Base-by-base conservation (phyloP, 1,140 invertebrate species). In the Paraescarpia echinospica region DNA sequence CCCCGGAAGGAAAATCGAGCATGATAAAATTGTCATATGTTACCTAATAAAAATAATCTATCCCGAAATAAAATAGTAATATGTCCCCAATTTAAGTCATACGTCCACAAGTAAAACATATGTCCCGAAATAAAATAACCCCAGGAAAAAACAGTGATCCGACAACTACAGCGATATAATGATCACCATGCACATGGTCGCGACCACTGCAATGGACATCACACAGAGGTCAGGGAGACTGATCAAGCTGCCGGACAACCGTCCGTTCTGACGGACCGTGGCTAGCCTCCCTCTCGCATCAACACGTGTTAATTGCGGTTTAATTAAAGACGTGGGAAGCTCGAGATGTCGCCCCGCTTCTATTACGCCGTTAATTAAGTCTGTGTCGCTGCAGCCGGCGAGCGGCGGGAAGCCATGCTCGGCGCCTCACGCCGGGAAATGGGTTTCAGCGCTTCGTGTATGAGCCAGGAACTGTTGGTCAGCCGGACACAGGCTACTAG, bases 271-370 rank as follows among this genome's bases (percentile, higher is more conserved):
- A 48, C 48, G 18, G 48, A 51, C 48, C 48, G 8, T 18, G 9
- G 22, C 59, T 77, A 77, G 59, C 27, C 12, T 77, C 59, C 59
- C 2, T 6, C 59, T 27, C 59, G 27, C 27, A 27, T 77, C 59
- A 77, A 77, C 59, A 77, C 59, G 22, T 77, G 22, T 77, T 77
- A 77, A 77, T 77, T 77, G 59, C 59, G 59, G 59, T 77, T 77
- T 77, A 77, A 77, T 77, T 77, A 77, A 77, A 77, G 59, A 77
- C 59, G 59, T 77, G 59, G 59, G 59, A 77, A 77, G 59, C 59
- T 77, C 12, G 59, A 12, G 59, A 4, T 31, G 59, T 31, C 59
- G 59, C 18, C 59, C 2, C 12, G 18, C 8, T 51, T 77, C 22
- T 77, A 77, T 77, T 77, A 77, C 59, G 59, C 2, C 59, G 59